Evolutionary conservation across 1,140 invertebrate species (phyloP), one percentile per base, ranked within the genome.

Genomic region (Apis laboriosa): DNA sequence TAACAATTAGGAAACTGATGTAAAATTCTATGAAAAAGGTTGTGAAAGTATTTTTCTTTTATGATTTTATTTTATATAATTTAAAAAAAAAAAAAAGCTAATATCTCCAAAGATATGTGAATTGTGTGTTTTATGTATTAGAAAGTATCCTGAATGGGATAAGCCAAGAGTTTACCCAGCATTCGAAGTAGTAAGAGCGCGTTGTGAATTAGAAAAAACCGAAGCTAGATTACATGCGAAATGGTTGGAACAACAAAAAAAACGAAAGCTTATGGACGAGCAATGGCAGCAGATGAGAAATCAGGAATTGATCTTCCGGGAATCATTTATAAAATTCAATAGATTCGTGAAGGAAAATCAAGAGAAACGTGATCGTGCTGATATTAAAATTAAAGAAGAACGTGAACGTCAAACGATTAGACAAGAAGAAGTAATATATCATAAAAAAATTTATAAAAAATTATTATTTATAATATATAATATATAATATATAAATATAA

Each of bases 101-200:
- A 28, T 61, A 66, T 66, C 28, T 75, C 11, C n/a, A 51, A 28
- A 80, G 63, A 56, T 61, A 72, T 53, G n/a, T 51, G 49, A 80
- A 17, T 49, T 21, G 13, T 80, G 9, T 66, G 28, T 53, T 49
- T 60, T 82, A 17, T 53, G 58, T 66, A 55, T 55, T 84, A 95
- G 95, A 90, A 95, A 95, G 89, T 94, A 95, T 91, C 95, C 95
- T 82, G 94, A 95, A 93, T 95, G 95, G 94, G 95, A 96, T 78
- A 90, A 94, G 1, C 92, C 94, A 1, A 94, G 94, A n/a, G 91
- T 93, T 2, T 94, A 93, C 0, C 95, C 95, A 7, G 93, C 94
- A 76, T 94, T 95, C 7, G 88, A 95, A 71, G 91, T 95, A 85
- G 93, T 95, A 68, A 94, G 94, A 76, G 93, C 94, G 0, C 93